A percentile compares a stretch with the other conserved stretches of the same genome.
phyloP scores from a whole-genome alignment of 1,140 invertebrate species.

The Eciton burchellii region DNA sequence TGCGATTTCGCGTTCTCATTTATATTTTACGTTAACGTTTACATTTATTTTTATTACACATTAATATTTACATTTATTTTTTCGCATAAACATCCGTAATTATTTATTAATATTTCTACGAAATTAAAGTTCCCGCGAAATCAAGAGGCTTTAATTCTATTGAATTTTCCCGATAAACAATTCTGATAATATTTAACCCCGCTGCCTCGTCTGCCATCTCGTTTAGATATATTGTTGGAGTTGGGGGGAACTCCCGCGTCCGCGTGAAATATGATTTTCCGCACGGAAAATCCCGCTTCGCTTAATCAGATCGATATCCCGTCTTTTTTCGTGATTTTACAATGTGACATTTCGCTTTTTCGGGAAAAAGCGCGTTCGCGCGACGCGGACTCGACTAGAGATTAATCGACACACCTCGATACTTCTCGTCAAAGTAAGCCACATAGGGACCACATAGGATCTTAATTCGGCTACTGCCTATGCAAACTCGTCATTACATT shows the following conservation, averaged over 20 bases:
- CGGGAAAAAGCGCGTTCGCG: background rate
- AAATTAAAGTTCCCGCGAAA: background rate
- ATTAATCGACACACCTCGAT: background rate
- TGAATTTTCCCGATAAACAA: conserved; percentile 52
- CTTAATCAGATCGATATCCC: conserved; percentile 35
- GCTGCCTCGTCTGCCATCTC: conserved; percentile 28
- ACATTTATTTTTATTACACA: background rate
- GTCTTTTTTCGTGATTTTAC: conserved; percentile 16
- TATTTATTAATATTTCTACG: background rate
- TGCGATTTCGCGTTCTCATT: background rate
- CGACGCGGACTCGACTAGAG: background rate
- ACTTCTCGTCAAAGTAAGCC: background rate
- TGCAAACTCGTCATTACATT: conserved; percentile 28
- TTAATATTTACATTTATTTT: too few species aligned
- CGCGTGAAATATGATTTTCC: conserved; percentile 41
- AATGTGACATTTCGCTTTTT: background rate
- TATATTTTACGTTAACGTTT: background rate
- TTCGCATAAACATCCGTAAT: background rate
- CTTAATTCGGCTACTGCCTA: conserved; percentile 35
- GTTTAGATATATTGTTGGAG: conserved; percentile 26
- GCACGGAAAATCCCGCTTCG: background rate
- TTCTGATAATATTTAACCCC: conserved; percentile 33
- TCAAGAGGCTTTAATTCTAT: conserved; percentile 22
- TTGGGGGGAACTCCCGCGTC: background rate
- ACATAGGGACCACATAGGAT: conserved; percentile 13